phyloP scores from a whole-genome alignment of 1,140 invertebrate species.

The Penaeus vannamei region DNA sequence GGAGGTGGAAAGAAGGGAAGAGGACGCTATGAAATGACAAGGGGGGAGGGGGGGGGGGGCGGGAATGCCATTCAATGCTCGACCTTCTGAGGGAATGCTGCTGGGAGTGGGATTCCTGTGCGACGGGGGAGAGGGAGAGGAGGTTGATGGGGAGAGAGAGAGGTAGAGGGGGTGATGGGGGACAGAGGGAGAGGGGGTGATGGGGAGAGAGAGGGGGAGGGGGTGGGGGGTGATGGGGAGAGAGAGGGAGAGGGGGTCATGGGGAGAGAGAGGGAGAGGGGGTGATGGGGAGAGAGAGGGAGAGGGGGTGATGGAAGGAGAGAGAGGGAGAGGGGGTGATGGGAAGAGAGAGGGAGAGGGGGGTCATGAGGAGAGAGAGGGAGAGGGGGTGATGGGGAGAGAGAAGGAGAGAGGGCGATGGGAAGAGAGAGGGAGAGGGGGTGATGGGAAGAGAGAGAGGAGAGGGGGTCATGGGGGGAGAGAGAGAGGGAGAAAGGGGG shows the following conservation, averaged over 20 bases:
- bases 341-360: not conserved
- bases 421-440: conserved; percentile 26
- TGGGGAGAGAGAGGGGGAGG: not conserved
- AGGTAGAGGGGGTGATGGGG: not conserved
- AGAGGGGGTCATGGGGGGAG: not conserved
- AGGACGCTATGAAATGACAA: no score
- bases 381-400: not conserved
- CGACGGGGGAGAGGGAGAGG: not conserved
- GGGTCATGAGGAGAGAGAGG: not conserved
- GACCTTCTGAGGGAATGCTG: no score
- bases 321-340: not conserved
- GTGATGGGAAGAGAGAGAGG: conserved; percentile 2
- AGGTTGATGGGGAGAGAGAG: not conserved
- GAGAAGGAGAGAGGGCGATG: not conserved
- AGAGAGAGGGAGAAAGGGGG: conserved; percentile 8
- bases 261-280: conserved; percentile 30
- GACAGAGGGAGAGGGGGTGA: not conserved
- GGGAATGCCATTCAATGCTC: no score
- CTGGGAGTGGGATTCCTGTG: no score
- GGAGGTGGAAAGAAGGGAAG: no score
- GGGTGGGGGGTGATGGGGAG: not conserved
- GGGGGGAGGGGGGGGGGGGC: no score
- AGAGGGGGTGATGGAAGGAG: conserved; percentile 6
- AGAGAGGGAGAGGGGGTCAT: not conserved
- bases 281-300: conserved; percentile 2